Evolutionary conservation across 2,113 vertebrate species (phyloP).

Genomic region (Plecturocebus donacophilus): DNA sequence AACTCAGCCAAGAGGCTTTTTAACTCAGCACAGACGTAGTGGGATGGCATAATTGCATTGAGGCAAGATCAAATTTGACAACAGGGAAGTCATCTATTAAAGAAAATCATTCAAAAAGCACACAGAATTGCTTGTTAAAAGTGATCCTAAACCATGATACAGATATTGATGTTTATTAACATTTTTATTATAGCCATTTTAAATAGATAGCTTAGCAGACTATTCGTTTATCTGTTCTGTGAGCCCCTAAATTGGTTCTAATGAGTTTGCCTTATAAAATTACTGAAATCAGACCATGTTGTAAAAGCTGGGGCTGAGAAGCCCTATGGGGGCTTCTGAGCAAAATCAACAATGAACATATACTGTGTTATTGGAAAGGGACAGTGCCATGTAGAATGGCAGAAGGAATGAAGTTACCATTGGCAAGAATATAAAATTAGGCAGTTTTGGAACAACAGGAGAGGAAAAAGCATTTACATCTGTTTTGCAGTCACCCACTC

Average conservation of each 20-base stretch:
- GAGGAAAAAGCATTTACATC: not conserved
- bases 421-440: conserved; percentile 62
- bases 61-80: conserved; percentile 72
- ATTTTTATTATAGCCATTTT: conserved; percentile 65
- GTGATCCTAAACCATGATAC: conserved; percentile 9
- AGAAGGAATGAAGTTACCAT: not conserved
- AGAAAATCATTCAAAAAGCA: conserved; percentile 76
- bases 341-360: not conserved
- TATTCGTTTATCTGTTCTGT: conserved; percentile 53
- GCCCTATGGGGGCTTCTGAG: not conserved
- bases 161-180: conserved; percentile 68
- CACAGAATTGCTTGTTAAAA: conserved; percentile 75
- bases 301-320: not conserved
- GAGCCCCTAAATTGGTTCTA: not conserved
- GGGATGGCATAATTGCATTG: conserved; percentile 56
- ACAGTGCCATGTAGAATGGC: not conserved
- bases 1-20: conserved; percentile 73
- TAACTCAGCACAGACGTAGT: conserved; percentile 50
- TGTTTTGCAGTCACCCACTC: not conserved
- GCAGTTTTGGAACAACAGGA: conserved; percentile 21
- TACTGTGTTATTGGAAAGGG: not conserved
- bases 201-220: conserved; percentile 58
- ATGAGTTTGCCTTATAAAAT: conserved; percentile 48
- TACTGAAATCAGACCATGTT: not conserved
- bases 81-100: conserved; percentile 68